Evolutionary conservation across 2,888 invertebrate species (phyloP), one percentile per base, ranked within the genome.

Genomic region (Arge pagana): DNA sequence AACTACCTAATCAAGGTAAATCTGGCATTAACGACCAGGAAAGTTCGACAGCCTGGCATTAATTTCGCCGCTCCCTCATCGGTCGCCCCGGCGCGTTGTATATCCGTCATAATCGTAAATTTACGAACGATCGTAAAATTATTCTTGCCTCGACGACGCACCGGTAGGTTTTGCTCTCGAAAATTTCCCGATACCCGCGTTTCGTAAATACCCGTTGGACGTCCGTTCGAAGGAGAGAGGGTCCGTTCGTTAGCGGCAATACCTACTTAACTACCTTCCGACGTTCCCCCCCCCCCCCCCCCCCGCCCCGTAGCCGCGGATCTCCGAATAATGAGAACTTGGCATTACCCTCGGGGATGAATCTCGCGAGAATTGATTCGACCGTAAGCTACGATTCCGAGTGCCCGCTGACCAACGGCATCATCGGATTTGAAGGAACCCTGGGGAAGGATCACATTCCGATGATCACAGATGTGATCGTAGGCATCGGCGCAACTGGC

Each of bases 331-430:
- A n/a, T n/a, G n/a, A n/a, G n/a, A n/a, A n/a, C n/a, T n/a, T n/a
- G n/a, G n/a, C 53, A 53, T 54, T 55, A 57, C 57, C 55, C 55
- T 35, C 35, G 15, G 39, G 45, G 30, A 50, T 49, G 49, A 36
- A 53, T 50, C 48, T 49, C 55, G 50, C 48, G 49, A 36, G 59
- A 54, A 48, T 50, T 51, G 39, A 36, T 52, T 48, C 52, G 48
- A 42, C 40, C 49, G 35, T n/a, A n/a, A n/a, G n/a, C n/a, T n/a
- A n/a, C n/a, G n/a, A n/a, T n/a, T n/a, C n/a, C n/a, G n/a, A n/a
- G n/a, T n/a, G n/a, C n/a, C n/a, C n/a, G n/a, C n/a, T n/a, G n/a
- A n/a, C n/a, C n/a, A n/a, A n/a, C n/a, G n/a, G 28, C n/a, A 7
- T 28, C 28, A n/a, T 7, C n/a, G n/a, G n/a, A n/a, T n/a, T n/a